Evolutionary conservation across 1,140 invertebrate species (phyloP).

Genomic region (Mizuhopecten yessoensis): DNA sequence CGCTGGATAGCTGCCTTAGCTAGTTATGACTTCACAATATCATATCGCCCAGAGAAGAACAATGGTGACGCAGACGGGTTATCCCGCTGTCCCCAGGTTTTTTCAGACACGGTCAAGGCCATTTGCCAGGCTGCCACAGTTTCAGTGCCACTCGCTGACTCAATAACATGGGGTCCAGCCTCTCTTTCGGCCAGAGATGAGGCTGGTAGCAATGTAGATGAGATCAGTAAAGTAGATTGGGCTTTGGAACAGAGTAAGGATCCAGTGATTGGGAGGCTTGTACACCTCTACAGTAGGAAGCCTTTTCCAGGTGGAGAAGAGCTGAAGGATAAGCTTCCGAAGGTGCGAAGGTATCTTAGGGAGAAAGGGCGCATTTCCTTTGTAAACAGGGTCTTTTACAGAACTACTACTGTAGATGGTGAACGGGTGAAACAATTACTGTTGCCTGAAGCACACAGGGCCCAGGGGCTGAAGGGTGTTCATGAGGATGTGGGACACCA

Average conservation of each 20-base stretch:
- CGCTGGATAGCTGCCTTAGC: conserved; percentile 42
- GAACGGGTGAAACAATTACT: conserved; percentile 30
- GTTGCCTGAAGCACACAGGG: conserved; percentile 47
- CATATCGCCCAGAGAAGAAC: conserved; percentile 41
- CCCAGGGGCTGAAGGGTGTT: conserved; percentile 45
- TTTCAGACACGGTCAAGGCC: conserved; percentile 36
- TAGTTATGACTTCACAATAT: conserved; percentile 44
- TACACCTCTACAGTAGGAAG: not conserved
- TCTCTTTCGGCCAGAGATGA: not conserved
- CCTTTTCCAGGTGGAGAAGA: not conserved
- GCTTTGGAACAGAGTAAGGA: not conserved
- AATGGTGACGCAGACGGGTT: conserved; percentile 60
- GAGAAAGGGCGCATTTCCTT: not conserved
- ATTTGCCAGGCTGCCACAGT: not conserved
- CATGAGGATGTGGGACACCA: conserved; percentile 57
- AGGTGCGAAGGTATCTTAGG: not conserved
- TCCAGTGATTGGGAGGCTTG: not conserved
- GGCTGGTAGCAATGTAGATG: not conserved
- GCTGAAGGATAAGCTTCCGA: not conserved
- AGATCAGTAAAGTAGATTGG: not conserved
- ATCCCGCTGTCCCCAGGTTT: conserved; percentile 42
- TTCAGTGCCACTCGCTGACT: not conserved
- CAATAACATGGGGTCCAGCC: not conserved
- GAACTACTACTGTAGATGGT: not conserved
- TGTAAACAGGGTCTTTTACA: not conserved